phyloP scores from a whole-genome alignment of 2,113 vertebrate species.

The Cynoglossus semilaevis region DNA sequence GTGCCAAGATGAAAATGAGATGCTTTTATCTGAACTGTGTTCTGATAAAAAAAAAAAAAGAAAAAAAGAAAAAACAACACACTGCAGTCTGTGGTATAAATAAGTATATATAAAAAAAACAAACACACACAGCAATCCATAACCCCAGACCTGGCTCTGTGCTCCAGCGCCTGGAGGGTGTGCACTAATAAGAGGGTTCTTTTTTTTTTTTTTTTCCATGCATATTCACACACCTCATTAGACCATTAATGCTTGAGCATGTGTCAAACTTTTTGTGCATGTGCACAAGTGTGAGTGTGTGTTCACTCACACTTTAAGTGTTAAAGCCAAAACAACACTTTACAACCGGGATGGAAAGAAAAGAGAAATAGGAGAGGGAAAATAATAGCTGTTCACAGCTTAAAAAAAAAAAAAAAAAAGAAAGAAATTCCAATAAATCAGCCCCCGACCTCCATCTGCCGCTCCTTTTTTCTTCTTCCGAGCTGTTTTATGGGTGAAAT shows the following conservation, averaged over 20 bases:
- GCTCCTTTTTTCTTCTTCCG: constrained; percentile 61
- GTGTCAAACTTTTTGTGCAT: constrained; percentile 27
- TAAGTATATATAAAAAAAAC: constrained; percentile 59
- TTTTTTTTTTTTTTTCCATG: too few species aligned
- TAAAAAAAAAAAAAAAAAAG: constrained; percentile 46
- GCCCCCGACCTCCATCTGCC: constrained; percentile 46
- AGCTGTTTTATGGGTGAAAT: constrained; percentile 69
- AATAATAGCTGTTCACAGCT: constrained; percentile 66
- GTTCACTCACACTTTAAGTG: constrained; percentile 15
- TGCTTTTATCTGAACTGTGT: constrained; percentile 56
- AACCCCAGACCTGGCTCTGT: constrained; percentile 29
- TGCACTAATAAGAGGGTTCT: constrained; percentile 14
- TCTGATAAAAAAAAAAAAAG: constrained; percentile 55
- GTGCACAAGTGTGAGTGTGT: constrained; percentile 28
- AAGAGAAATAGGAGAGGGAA: constrained; percentile 57
- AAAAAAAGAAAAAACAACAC: constrained; percentile 35
- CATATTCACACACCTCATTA: constrained; percentile 17
- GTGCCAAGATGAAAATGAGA: constrained; percentile 31
- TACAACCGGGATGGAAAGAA: constrained; percentile 54
- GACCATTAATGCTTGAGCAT: constrained; percentile 15
- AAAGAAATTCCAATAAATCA: constrained; percentile 66
- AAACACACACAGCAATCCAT: constrained; percentile 54
- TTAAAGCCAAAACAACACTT: constrained; percentile 33
- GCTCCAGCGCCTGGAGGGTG: constrained; percentile 19
- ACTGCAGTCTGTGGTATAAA: constrained; percentile 58